Evolutionary conservation across 2,888 invertebrate genomes (phyloP).

Genomic region (Spisula solida): DNA sequence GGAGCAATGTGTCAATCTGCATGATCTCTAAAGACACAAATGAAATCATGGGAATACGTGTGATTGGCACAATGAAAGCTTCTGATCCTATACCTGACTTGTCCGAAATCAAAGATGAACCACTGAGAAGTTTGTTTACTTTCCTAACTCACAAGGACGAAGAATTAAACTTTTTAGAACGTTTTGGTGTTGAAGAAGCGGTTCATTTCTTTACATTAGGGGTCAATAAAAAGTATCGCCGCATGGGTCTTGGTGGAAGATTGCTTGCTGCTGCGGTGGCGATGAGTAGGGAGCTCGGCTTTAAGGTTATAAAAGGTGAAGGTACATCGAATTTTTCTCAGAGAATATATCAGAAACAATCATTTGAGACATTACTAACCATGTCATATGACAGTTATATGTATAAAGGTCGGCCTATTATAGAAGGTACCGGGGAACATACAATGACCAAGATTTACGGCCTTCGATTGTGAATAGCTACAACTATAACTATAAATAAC

Average conservation of each 20-base stretch:
- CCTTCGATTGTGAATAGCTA: conserved; percentile 13
- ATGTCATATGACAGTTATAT: conserved; percentile 61
- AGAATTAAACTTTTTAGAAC: conserved; percentile 54
- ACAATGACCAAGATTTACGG: conserved; percentile 59
- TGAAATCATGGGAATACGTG: conserved; percentile 63
- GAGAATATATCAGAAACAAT: conserved; percentile 62
- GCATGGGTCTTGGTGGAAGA: conserved; percentile 59
- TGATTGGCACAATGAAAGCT: conserved; percentile 53
- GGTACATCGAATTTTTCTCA: conserved; percentile 69
- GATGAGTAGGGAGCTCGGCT: conserved; percentile 58
- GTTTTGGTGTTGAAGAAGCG: conserved; percentile 52
- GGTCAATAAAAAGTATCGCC: conserved; percentile 63
- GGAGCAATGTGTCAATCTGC: conserved; percentile 58
- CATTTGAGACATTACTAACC: conserved; percentile 54
- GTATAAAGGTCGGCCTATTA: conserved; percentile 56
- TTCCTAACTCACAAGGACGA: conserved; percentile 59
- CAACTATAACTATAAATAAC: too few species aligned
- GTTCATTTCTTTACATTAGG: conserved; percentile 66
- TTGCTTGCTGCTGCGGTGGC: conserved; percentile 60
- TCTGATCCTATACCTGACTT: conserved; percentile 28
- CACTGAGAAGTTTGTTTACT: conserved; percentile 48
- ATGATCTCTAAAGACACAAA: conserved; percentile 58
- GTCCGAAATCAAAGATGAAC: conserved; percentile 46
- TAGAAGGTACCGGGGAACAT: conserved; percentile 61
- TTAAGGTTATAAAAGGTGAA: conserved; percentile 63